Evolutionary conservation across 1,140 invertebrate species (phyloP).

Genomic region (Dendroctonus valens): DNA sequence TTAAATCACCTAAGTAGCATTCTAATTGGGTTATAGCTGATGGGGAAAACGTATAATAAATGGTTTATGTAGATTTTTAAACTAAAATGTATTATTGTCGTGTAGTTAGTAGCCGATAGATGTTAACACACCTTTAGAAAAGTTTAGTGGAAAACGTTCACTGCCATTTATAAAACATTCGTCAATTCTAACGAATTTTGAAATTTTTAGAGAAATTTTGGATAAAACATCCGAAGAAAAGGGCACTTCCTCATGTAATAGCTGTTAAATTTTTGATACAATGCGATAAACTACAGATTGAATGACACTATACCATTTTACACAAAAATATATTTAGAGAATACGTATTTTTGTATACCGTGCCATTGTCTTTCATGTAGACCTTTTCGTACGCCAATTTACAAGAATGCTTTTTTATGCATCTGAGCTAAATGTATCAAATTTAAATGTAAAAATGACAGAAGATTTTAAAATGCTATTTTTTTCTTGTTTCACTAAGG

Average conservation of each 20-base stretch:
- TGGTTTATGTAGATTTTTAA: background rate
- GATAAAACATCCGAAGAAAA: slow-evolving; percentile 2
- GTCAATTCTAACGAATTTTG: background rate
- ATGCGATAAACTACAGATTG: background rate
- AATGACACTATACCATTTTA: background rate
- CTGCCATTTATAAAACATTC: slow-evolving; percentile 1
- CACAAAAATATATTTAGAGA: background rate
- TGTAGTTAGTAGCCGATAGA: background rate
- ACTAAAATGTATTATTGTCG: background rate
- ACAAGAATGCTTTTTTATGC: background rate
- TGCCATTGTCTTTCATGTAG: slow-evolving; percentile 15
- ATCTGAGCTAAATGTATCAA: slow-evolving; percentile 1
- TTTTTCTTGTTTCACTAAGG: background rate
- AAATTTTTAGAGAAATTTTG: slow-evolving; percentile 6
- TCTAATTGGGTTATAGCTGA: background rate
- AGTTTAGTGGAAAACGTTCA: background rate
- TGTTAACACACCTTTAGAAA: background rate
- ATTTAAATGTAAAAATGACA: background rate
- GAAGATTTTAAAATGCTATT: no score
- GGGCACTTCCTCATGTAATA: slow-evolving; percentile 1
- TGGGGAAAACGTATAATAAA: background rate
- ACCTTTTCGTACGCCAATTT: slow-evolving; percentile 1
- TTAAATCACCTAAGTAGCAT: background rate
- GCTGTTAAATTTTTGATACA: slow-evolving; percentile 8
- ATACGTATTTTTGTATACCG: slow-evolving; percentile 4